A percentile compares a stretch with the other conserved stretches of the same genome.
Evolutionary conservation across 2,113 vertebrate genomes (phyloP).

Genomic region (Chamaea fasciata): DNA sequence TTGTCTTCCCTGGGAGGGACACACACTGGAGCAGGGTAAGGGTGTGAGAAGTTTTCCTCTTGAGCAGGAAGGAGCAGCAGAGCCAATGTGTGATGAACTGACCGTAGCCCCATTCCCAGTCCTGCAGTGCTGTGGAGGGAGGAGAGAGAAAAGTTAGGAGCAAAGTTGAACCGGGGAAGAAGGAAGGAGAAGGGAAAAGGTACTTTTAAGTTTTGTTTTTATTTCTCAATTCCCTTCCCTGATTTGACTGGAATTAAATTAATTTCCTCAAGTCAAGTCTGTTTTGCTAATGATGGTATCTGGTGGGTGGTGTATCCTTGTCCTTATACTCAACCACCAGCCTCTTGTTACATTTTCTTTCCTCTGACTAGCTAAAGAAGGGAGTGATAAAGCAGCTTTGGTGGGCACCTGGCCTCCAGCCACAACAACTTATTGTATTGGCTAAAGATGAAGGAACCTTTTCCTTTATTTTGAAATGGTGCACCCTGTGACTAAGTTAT

Average conservation of each 20-base stretch:
- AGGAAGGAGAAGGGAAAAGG: neutral
- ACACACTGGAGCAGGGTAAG: neutral
- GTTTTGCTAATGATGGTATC: neutral
- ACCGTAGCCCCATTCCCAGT: accelerated
- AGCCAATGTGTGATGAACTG: neutral
- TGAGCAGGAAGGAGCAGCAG: neutral
- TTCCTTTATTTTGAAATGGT: neutral
- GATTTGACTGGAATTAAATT: neutral
- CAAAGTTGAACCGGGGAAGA: neutral
- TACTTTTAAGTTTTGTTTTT: neutral
- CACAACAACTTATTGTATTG: neutral
- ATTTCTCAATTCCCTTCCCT: neutral
- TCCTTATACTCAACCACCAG: neutral
- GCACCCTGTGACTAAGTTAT: neutral
- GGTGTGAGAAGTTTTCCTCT: neutral
- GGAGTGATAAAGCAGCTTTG: neutral
- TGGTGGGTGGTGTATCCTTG: neutral
- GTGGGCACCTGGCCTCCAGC: neutral
- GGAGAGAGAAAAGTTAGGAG: neutral
- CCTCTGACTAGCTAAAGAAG: neutral
- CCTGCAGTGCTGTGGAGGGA: accelerated
- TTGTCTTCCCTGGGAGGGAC: neutral
- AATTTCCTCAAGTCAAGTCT: neutral
- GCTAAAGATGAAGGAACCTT: neutral
- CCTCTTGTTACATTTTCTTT: neutral